These are phyloP conservation scores for Orientallactaga bullata DNA, from an alignment of 2,113 vertebrate genomes.

Conservation along the genomic window DNA sequence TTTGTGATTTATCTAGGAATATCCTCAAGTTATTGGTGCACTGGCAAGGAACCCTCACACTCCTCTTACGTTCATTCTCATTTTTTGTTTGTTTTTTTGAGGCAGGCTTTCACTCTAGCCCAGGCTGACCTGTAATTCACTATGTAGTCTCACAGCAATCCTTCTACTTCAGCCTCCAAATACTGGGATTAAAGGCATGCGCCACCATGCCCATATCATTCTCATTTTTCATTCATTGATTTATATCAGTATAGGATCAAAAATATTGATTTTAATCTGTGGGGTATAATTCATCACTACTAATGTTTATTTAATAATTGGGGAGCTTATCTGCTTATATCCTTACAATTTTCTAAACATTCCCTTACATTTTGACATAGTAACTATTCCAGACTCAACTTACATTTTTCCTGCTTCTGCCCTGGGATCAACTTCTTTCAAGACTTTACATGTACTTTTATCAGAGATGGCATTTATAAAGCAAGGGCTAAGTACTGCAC, in stretches of 20 bases:
- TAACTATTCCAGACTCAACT: neutral
- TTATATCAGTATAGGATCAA: neutral
- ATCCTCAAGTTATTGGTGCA: too few species aligned
- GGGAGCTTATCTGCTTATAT: neutral
- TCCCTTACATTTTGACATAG: neutral
- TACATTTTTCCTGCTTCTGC: neutral
- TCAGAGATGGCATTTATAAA: neutral
- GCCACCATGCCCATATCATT: neutral
- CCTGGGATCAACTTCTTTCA: neutral
- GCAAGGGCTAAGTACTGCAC: neutral
- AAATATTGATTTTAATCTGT: neutral
- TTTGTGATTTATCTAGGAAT: too few species aligned
- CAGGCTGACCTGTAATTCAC: too few species aligned
- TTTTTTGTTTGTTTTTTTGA: too few species aligned
- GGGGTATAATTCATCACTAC: neutral
- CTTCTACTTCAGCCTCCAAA: neutral
- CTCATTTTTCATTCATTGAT: slow-evolving; percentile 24
- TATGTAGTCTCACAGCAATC: too few species aligned
- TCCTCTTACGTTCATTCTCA: too few species aligned
- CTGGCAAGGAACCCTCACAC: too few species aligned
- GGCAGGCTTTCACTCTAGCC: too few species aligned
- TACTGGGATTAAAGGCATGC: too few species aligned
- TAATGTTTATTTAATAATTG: neutral
- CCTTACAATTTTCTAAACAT: neutral
- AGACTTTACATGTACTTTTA: neutral